These are phyloP conservation scores for Halcyon senegalensis DNA, from an alignment of 2,113 vertebrate species.

Conservation along the genomic window DNA sequence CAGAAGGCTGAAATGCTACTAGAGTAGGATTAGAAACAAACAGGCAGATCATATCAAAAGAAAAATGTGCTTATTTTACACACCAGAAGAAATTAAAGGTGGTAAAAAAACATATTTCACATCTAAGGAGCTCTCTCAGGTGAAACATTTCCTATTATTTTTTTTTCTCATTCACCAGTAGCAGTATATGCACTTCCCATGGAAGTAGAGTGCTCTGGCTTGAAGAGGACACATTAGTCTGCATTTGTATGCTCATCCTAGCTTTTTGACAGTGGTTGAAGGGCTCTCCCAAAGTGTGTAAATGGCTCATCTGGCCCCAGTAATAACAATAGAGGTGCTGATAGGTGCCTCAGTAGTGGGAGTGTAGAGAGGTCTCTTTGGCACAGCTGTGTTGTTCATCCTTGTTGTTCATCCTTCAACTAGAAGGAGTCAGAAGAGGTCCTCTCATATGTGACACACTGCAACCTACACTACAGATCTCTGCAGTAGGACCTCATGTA, in stretches of 20 bases:
- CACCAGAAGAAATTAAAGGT: neutral
- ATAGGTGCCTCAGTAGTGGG: neutral
- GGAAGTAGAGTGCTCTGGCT: neutral
- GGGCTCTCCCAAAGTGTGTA: neutral
- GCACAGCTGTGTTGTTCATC: neutral
- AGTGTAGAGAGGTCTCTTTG: neutral
- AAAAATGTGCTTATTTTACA: neutral
- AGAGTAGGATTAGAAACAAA: neutral
- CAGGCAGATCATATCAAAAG: neutral
- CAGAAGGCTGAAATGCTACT: neutral
- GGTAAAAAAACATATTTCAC: neutral
- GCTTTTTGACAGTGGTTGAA: neutral
- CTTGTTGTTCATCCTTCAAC: neutral
- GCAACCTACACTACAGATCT: neutral
- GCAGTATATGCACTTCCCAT: neutral
- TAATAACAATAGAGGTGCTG: neutral
- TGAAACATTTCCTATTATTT: fast-evolving
- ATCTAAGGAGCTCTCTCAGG: neutral
- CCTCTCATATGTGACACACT: neutral
- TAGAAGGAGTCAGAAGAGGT: neutral
- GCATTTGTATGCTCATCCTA: neutral
- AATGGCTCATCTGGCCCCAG: neutral
- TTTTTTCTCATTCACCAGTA: neutral
- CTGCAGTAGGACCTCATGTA: neutral
- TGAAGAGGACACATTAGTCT: neutral